Base-by-base conservation (phyloP, 2,888 invertebrate species). In the Acanthosepion lycidas region DNA sequence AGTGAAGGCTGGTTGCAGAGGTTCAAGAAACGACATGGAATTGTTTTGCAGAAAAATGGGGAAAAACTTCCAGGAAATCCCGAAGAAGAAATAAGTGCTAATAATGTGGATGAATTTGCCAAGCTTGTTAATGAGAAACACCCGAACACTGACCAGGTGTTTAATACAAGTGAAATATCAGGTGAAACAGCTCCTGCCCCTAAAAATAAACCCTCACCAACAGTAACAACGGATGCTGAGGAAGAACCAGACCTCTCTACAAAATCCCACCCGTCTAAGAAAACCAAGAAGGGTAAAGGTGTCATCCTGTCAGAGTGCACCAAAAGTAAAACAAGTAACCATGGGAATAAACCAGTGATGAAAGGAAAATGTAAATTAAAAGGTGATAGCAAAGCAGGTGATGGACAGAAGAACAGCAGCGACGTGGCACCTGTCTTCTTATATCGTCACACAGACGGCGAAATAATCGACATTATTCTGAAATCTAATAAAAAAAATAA, bases 1-100 rank as follows among this genome's bases (percentile, higher is more conserved):
- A 94, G 53, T 55, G 94, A 94, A 28, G 94, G 94, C 8, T 94
- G 94, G 94, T 53, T 94, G 4, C 94, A 94, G n/a, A 53, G 94
- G 26, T 94, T 94, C 48, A 94, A 94, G n/a, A 59, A 94, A 18
- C 15, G 94, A 9, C 94, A 94, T 55, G 94, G 94, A 15, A 94
- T 53, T 55, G 48, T 55, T 33, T n/a, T 94, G 15, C 51, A 94
- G 28, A 92, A 55, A 28, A 51, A 20, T n/a, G 94, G 59, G 1
- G 55, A 53, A 94, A 94, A 94, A 53, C 20, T 55, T 18, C 59
- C 55, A n/a, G 94, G 1, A n/a, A 42, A 55, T 20, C n/a, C 9
- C 2, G 59, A 94, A 53, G 55, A 26, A 78, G n/a, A 78, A n/a
- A 33, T 12, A 33, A 15, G 33, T 8, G 33, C 4, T 94, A 23